Conservation (phyloP, 2,888 invertebrate genomes). For the Xanthia togata region DNA sequence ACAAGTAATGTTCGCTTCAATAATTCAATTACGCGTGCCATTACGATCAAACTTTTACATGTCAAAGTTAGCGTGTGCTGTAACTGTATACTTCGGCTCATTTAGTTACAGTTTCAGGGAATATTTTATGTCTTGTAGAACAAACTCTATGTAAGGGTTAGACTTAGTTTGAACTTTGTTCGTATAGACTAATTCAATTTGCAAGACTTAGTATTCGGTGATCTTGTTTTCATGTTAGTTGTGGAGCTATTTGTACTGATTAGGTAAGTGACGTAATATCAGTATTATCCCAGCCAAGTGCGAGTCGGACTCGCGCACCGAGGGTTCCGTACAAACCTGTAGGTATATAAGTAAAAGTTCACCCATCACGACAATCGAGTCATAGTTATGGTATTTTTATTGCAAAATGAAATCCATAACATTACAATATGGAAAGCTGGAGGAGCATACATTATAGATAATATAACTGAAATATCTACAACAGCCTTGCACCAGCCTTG, state of each 20-base stretch:
- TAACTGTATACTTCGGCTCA: conserved; percentile 18
- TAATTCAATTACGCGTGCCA: conserved; percentile 39
- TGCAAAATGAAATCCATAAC: too few species aligned
- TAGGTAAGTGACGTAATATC: background rate
- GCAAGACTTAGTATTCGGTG: conserved; percentile 7
- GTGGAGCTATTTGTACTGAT: background rate
- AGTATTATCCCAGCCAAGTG: too few species aligned
- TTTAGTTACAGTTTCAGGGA: conserved; percentile 23
- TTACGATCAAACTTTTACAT: conserved; percentile 25
- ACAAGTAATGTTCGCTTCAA: conserved; percentile 1
- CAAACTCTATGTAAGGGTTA: conserved; percentile 22
- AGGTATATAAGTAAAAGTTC: too few species aligned
- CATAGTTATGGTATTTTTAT: too few species aligned
- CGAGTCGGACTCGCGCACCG: too few species aligned
- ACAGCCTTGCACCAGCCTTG: too few species aligned
- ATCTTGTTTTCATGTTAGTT: background rate
- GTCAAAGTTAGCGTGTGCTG: conserved; percentile 29
- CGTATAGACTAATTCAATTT: conserved; percentile 37
- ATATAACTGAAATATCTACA: too few species aligned
- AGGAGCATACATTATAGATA: too few species aligned
- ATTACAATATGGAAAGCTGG: too few species aligned
- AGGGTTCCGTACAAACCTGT: too few species aligned
- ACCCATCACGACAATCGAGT: too few species aligned
- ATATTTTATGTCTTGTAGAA: conserved; percentile 32
- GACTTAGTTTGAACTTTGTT: conserved; percentile 34